Base-by-base conservation (phyloP, 2,113 vertebrate genomes). In the Pontoporia blainvillei region DNA sequence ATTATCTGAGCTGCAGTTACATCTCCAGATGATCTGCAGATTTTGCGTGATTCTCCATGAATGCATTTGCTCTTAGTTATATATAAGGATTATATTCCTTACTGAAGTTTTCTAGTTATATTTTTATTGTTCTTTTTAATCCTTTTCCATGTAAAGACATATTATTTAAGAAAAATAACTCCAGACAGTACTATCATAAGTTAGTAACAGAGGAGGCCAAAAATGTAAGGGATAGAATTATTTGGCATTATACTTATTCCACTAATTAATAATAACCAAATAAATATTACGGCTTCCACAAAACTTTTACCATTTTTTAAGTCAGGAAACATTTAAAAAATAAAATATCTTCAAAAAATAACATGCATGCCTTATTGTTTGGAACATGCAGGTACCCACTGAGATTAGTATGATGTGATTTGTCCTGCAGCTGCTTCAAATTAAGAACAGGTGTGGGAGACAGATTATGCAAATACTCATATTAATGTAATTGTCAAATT, bases 401-500 rank as follows among this genome's bases (percentile, higher is more conserved):
- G 96, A 98, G 98, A 98, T 98, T 98, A 98, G 79, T 86, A 89
- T 98, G 64, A 88, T 97, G 69, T 97, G 97, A 98, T 98, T 98
- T 97, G 94, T 98, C 97, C 97, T 98, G 98, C 99, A 99, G 98
- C 99, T 99, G 98, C 96, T 98, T 98, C 98, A 98, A 98, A 99
- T 99, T 98, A 98, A 98, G 97, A 98, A 98, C 98, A 99, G 98
- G 98, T 99, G 98, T 98, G 97, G 98, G 98, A 86, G 86, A 96
- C 98, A 98, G 98, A 99, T 98, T 99, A 98, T 99, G 98, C 98
- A 99, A 99, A 99, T 99, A 97, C 95, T 98, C 97, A 97, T 98
- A 98, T 98, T 98, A 98, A 98, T 98, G 98, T 98, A 99, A 99
- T 99, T 99, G 98, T 99, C 98, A 98, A 99, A 99, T 99, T 99